A percentile compares a stretch with the other conserved stretches of the same genome.
Evolutionary conservation across 2,888 invertebrate genomes (phyloP).

Genomic region (Rhagium mordax): DNA sequence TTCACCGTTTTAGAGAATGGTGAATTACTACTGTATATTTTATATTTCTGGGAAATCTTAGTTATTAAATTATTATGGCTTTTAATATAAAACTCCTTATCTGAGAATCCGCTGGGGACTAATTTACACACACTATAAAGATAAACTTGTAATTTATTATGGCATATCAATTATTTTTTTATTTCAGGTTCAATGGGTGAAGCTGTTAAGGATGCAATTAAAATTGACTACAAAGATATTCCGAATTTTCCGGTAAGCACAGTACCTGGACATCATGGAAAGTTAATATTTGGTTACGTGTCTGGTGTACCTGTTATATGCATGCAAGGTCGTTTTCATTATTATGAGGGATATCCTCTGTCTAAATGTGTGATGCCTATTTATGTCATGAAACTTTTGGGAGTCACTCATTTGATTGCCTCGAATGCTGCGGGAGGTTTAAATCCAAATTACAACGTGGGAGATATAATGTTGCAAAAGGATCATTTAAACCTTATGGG

Average conservation of each 20-base stretch:
- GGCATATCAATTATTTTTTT: neutral
- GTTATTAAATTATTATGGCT: neutral
- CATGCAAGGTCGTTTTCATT: constrained; percentile 96
- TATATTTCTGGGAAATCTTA: neutral
- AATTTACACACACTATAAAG: neutral
- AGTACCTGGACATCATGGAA: constrained; percentile 90
- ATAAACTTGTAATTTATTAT: constrained; percentile 10
- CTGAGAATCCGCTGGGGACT: constrained; percentile 23
- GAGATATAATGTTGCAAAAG: constrained; percentile 95
- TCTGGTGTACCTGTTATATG: constrained; percentile 85
- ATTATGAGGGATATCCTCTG: constrained; percentile 93
- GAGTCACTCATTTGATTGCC: constrained; percentile 81
- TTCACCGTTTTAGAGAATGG: too few species aligned
- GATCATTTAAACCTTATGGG: constrained; percentile 97
- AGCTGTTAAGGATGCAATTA: constrained; percentile 36
- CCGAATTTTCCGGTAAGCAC: constrained; percentile 93
- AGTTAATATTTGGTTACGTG: constrained; percentile 88
- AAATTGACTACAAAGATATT: constrained; percentile 80
- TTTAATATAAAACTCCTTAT: neutral
- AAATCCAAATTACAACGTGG: constrained; percentile 76
- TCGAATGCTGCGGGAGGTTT: constrained; percentile 97
- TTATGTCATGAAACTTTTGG: constrained; percentile 93
- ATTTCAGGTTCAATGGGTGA: constrained; percentile 44
- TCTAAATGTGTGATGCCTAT: constrained; percentile 93
- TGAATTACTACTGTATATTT: neutral